Evolutionary conservation across 2,888 invertebrate genomes (phyloP), one percentile per base, ranked within the genome.

Genomic region (Orthosia gothica): DNA sequence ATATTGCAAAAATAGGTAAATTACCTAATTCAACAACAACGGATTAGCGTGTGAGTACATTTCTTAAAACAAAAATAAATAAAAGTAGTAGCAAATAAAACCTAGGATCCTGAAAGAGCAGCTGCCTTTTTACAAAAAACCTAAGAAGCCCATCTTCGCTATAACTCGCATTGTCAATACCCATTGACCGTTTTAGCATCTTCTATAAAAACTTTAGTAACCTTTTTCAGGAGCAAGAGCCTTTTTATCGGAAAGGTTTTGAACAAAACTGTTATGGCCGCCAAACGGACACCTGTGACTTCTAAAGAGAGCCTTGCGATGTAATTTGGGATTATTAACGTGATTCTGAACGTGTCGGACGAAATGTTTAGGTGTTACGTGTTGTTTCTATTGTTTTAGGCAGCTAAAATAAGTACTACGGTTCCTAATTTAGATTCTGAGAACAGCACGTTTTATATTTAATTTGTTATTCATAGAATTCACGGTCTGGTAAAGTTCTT

Each of bases 251-350:
- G 50, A 84, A 86, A 74, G 75, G 79, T 86, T 82, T 76, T 57
- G 65, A 71, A 75, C 76, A 73, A 76, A 88, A 86, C 70, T 74
- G 88, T 86, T 88, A 87, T 87, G 68, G 77, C 79, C 45, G 54
- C 52, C 74, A 70, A 72, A 66, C 70, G 73, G 74, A 79, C 87
- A 88, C 87, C 87, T 88, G 87, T 86, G 88, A 82, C 85, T 73
- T 58, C 78, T 74, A 62, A 82, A 70, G 20, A 66, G 62, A 57
- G 57, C 62, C 26, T 67, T 63, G 59, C 68, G 45, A 67, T 58
- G 64, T 84, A 72, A 84, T 87, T 78, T 62, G 52, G 57, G 67
- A 80, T 69, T 71, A 77, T 59, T 72, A 70, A 58, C 45, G 70
- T 45, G 64, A 59, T 72, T 66, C 47, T 40, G 57, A 26, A 70